Conservation (phyloP, 2,888 invertebrate genomes). For the Meghimatium bilineatum region DNA sequence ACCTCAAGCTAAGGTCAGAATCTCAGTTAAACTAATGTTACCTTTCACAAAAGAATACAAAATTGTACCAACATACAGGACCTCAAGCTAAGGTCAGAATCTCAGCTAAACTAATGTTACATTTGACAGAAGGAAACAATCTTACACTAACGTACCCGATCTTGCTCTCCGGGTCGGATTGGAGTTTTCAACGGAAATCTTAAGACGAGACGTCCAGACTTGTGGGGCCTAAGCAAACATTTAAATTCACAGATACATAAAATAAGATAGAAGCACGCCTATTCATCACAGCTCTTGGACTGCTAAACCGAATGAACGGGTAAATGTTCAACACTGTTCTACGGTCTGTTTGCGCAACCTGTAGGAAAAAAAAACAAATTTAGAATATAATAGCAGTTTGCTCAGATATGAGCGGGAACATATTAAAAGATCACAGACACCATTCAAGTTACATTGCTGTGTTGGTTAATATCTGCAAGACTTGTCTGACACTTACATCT, state of each 20-base stretch:
- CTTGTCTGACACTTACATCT: not conserved
- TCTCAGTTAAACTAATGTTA: too few relatives aligned
- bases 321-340: not conserved
- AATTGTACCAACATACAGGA: too few relatives aligned
- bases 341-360: not conserved
- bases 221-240: not conserved
- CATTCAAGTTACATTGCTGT: not conserved
- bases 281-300: not conserved
- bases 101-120: too few relatives aligned
- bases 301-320: not conserved
- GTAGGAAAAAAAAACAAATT: not conserved
- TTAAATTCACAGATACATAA: not conserved
- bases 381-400: not conserved
- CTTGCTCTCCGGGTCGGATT: too few relatives aligned
- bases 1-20: too few relatives aligned
- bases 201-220: not conserved
- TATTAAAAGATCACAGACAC: not conserved
- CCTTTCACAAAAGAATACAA: too few relatives aligned
- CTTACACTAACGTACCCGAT: too few relatives aligned
- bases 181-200: not conserved
- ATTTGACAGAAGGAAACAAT: too few relatives aligned
- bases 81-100: too few relatives aligned
- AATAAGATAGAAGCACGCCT: not conserved
- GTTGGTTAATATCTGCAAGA: not conserved
- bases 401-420: not conserved